Evolutionary conservation across 2,888 invertebrate genomes (phyloP).

Genomic region (Habrosyne pyritoides): DNA sequence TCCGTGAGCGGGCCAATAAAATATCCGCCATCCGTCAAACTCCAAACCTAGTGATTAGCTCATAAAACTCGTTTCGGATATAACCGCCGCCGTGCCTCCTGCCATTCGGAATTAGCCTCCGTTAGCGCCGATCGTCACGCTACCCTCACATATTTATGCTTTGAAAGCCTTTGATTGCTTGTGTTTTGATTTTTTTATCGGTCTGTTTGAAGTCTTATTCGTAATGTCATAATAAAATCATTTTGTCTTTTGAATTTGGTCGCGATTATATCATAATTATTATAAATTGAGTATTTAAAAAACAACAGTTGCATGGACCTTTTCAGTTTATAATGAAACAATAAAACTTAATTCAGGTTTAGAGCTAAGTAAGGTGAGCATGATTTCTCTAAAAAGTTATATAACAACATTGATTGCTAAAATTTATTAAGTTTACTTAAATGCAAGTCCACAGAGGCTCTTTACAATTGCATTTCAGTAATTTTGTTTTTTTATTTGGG

Average conservation of each 20-base stretch:
- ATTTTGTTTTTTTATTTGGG: too few relatives aligned
- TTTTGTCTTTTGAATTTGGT: background rate
- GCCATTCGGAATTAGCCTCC: slow-evolving; percentile 29
- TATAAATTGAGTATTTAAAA: too few relatives aligned
- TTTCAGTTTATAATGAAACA: too few relatives aligned
- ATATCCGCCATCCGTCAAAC: slow-evolving; percentile 71
- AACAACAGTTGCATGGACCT: too few relatives aligned
- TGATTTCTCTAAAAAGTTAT: too few relatives aligned
- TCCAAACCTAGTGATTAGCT: slow-evolving; percentile 77
- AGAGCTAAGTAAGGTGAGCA: too few relatives aligned
- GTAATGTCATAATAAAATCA: background rate
- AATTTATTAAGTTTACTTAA: too few relatives aligned
- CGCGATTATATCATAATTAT: background rate
- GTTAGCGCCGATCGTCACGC: slow-evolving; percentile 61
- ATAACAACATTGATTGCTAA: too few relatives aligned
- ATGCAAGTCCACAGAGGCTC: too few relatives aligned
- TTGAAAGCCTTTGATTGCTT: slow-evolving; percentile 29
- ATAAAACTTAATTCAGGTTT: too few relatives aligned
- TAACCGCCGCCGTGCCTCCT: slow-evolving; percentile 18
- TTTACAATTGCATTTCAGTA: too few relatives aligned
- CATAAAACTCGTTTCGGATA: slow-evolving; percentile 63
- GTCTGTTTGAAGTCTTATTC: slow-evolving; percentile 4
- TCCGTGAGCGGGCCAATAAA: slow-evolving; percentile 72
- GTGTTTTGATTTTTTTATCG: slow-evolving; percentile 27
- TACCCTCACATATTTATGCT: slow-evolving; percentile 44